phyloP scores from a whole-genome alignment of 1,140 invertebrate species.

The Diorhabda carinulata region DNA sequence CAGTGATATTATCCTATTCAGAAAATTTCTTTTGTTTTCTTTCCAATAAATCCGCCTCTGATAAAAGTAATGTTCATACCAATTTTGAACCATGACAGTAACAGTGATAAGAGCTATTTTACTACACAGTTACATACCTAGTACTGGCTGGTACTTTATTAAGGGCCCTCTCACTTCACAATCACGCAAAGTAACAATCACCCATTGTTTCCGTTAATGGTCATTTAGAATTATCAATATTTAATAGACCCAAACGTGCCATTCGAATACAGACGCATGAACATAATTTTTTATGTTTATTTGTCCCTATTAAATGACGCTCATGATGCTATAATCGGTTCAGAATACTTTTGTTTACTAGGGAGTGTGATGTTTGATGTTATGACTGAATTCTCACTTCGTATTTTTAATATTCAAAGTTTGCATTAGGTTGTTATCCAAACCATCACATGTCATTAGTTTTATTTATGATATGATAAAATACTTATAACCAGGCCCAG shows the following conservation, averaged over 20 bases:
- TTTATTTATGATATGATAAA: too few relatives aligned
- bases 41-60: not conserved
- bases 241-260: constrained; percentile 19
- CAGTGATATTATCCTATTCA: too few relatives aligned
- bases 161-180: constrained; percentile 13
- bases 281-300: constrained; percentile 3
- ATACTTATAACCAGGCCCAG: too few relatives aligned
- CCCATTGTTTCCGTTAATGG: constrained; percentile 31
- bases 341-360: too few relatives aligned
- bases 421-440: too few relatives aligned
- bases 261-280: not conserved
- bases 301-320: not conserved
- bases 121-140: constrained; percentile 6
- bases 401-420: too few relatives aligned
- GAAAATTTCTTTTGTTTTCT: too few relatives aligned
- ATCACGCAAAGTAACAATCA: constrained; percentile 33
- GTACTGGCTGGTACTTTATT: constrained; percentile 23
- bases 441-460: too few relatives aligned
- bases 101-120: constrained; percentile 4
- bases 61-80: not conserved
- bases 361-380: not conserved
- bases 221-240: constrained; percentile 32
- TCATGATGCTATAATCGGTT: not conserved
- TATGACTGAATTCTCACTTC: not conserved
- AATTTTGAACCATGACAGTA: not conserved